Evolutionary conservation across 1,140 invertebrate genomes (phyloP), one percentile per base, ranked within the genome.

Genomic region (Drosophila kurseongensis): DNA sequence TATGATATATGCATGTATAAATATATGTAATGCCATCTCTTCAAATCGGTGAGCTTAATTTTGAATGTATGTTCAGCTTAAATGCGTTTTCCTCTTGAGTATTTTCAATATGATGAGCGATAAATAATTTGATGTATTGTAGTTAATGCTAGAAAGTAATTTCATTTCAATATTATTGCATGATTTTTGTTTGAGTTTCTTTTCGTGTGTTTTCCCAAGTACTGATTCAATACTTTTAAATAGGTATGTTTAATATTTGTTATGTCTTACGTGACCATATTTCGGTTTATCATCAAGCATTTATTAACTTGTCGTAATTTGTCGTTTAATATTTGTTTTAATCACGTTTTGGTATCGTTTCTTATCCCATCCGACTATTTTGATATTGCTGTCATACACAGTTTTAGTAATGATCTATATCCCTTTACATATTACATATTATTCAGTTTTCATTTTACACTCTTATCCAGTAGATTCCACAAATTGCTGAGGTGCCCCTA

Each of bases 151-250:
- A 83, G 75, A 83, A 83, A 83, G 80, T 83, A 83, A 83, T 83
- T 83, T 56, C 57, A 83, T 83, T 83, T 83, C 80, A 69, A 83
- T 82, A 83, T 83, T 83, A 83, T 83, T 83, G 80, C 80, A 83
- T 78, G 75, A 59, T 50, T 72, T 54, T 63, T 75, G 48, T 54
- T 51, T 57, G 54, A 62, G 73, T 66, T 59, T 47, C 40, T 60
- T 51, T 29, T 60, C 60, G 47, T 59, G 47, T 74, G 38, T 75
- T 61, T 38, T 44, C 35, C 52, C 36, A 55, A 65, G 63, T 63
- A 68, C 54, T 44, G 38, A 48, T 32, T 69, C 65, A 57, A 58
- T 71, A 69, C 36, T 48, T 45, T 71, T 66, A 62, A 57, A 59
- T 59, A 66, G 44, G 41, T 69, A 56, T 13, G 54, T 76, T 76